These are phyloP conservation scores for Eulemur macaco DNA, from an alignment of 2,113 vertebrate species.

Conservation along the genomic window DNA sequence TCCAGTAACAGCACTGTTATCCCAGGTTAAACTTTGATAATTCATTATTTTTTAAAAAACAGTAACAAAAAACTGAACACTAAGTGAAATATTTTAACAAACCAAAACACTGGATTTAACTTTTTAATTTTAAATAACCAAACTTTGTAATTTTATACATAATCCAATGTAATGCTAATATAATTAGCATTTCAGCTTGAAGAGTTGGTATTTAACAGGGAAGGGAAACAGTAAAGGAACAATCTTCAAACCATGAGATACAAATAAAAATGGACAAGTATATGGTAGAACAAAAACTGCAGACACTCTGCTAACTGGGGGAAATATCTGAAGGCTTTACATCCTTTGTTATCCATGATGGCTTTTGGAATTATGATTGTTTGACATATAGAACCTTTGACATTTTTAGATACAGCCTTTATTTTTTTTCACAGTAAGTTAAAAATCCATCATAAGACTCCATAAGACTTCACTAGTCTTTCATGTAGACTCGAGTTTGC, in stretches of 20 bases:
- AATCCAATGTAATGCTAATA: constrained; percentile 88
- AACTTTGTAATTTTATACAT: constrained; percentile 84
- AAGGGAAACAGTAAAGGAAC: constrained; percentile 69
- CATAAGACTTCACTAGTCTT: constrained; percentile 70
- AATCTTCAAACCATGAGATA: constrained; percentile 81
- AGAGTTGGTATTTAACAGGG: constrained; percentile 83
- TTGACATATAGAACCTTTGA: constrained; percentile 77
- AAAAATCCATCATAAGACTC: constrained; percentile 80
- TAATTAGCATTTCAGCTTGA: constrained; percentile 86
- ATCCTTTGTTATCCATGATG: constrained; percentile 79
- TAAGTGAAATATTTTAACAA: constrained; percentile 82
- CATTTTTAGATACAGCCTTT: constrained; percentile 82
- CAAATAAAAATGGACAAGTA: constrained; percentile 81
- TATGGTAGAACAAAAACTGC: constrained; percentile 81
- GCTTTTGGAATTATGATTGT: constrained; percentile 82
- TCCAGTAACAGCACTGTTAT: constrained; percentile 73
- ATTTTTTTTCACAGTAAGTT: constrained; percentile 76
- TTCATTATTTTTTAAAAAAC: constrained; percentile 78
- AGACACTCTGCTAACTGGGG: constrained; percentile 75
- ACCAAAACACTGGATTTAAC: constrained; percentile 82
- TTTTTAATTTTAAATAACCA: constrained; percentile 88
- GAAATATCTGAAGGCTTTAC: constrained; percentile 78
- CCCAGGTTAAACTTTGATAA: constrained; percentile 78
- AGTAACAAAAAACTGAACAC: constrained; percentile 73
- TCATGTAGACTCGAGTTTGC: constrained; percentile 77